Evolutionary conservation across 2,113 vertebrate species (phyloP), one percentile per base, ranked within the genome.

Genomic region (Okapia johnstoni): DNA sequence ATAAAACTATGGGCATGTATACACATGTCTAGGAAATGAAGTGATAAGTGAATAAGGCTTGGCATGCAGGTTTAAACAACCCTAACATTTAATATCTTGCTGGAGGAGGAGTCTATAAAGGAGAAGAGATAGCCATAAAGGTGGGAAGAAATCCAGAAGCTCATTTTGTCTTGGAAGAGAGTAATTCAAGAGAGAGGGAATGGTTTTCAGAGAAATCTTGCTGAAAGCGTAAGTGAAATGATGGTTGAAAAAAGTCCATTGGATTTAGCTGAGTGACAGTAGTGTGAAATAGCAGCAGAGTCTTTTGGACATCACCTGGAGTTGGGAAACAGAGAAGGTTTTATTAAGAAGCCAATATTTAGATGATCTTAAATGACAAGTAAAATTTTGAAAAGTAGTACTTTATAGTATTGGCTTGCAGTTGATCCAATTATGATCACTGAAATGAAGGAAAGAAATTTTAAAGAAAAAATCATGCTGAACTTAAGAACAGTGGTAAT

Each of bases 381-480:
- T 28, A 93, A 48, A 93, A 58, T 33, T 96, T 95, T 28, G 15
- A 88, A 52, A 94, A 88, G 57, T 19, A 63, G 43, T 11, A 55
- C 14, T 79, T 19, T 30, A 6, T 60, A 60, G 50, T 50, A 52
- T 57, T 83, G 61, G 66, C 54, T 94, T 97, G n/a, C 9, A 81
- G 28, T 77, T 83, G 77, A 85, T 73, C 33, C n/a, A 86, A 2
- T 40, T 95, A 50, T 55, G 30, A 63, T 63, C 21, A 80, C 1
- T 66, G 85, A 93, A 93, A 83, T 88, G 7, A 85, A 16, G 33
- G 40, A 46, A 93, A 86, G 25, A 30, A 15, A 36, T 55, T 73
- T 96, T 94, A 92, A 61, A 54, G 48, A 85, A 81, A 95, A 93
- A 86, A 94, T 48, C 15, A 73, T 33, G 48, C 60, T 70, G 25